Percentiles rank a stretch among this genome's conserved stretches.
Evolutionary conservation across 2,888 invertebrate species (phyloP).

Genomic region (Corythucha ciliata): DNA sequence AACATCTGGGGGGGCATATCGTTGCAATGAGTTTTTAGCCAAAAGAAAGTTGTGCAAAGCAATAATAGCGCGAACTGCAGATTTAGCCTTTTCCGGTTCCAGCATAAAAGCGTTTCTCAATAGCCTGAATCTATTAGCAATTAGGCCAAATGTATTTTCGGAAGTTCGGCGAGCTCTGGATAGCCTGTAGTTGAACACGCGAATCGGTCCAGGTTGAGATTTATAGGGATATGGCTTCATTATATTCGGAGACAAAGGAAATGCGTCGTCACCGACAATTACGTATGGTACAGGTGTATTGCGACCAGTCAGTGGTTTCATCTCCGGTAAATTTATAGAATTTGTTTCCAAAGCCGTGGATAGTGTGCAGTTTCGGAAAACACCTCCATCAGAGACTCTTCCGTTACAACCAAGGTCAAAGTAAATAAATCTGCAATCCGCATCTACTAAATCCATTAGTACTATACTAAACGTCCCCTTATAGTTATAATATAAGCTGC

Average conservation of each 20-base stretch:
- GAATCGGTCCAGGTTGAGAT: background rate
- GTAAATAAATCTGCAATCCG: no score
- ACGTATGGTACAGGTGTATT: conserved; percentile 19
- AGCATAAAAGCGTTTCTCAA: conserved; percentile 18
- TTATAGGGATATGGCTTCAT: no score
- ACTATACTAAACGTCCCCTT: no score
- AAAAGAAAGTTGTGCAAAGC: conserved; percentile 20
- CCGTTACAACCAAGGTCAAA: conserved; percentile 37
- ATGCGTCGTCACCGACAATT: conserved; percentile 33
- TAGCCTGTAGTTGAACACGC: background rate
- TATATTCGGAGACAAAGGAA: conserved; percentile 31
- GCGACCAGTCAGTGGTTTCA: conserved; percentile 16
- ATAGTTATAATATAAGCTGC: no score
- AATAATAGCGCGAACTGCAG: conserved; percentile 8
- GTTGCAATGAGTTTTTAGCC: conserved; percentile 4
- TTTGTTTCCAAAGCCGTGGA: background rate
- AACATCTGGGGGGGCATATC: conserved; percentile 16
- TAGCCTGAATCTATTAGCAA: conserved; percentile 13
- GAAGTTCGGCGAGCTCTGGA: no score
- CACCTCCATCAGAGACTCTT: conserved; percentile 32
- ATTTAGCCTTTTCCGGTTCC: conserved; percentile 9
- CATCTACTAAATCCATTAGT: no score
- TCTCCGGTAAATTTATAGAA: conserved; percentile 17
- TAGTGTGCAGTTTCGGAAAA: background rate
- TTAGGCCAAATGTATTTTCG: conserved; percentile 11